Base-by-base conservation (phyloP, 2,797 vertebrate genomes). In the Sebastes vulpes region DNA sequence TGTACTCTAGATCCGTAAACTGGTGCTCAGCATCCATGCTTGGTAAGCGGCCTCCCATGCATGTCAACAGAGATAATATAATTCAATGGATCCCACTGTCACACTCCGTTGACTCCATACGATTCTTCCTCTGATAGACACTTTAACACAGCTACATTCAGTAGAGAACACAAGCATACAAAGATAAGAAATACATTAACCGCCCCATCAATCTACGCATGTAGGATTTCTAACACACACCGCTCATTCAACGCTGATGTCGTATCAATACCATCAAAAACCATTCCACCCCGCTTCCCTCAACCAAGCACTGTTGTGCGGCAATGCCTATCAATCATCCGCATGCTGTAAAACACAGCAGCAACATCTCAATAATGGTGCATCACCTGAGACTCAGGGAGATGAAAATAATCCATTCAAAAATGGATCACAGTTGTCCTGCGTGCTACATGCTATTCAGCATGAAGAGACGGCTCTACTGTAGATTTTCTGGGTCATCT, bases 401-500 rank as follows among this genome's bases (percentile, higher is more conserved):
- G 83, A 88, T 85, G 79, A 89, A 87, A 79, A 83, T 77, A 87
- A 89, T 88, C 83, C 71, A 81, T 84, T 16, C 57, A 80, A 59
- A 89, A 85, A 84, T 72, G 79, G 67, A 91, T 91, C 84, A 70
- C 23, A 18, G 61, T 57, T 42, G 74, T 61, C 76, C 72, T 68
- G 59, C 2, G 1, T 59, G 79, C 65, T 75, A 67, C 81, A 76
- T 59, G 72, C 74, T 52, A 70, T 72, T 82, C 76, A 5, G 56
- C 2, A 16, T 21, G 63, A 83, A 26, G 54, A 85, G 72, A 74
- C 28, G 7, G 65, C 54, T 79, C 56, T 67, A 77, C 84, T 85
- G 78, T 77, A 79, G 80, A 82, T 89, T 93, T 71, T 92, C 84
- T 88, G 84, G 89, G 89, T 89, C 87, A 79, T 86, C 83, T 83